Conservation (phyloP, 1,140 invertebrate species). For the Formica exsecta region DNA sequence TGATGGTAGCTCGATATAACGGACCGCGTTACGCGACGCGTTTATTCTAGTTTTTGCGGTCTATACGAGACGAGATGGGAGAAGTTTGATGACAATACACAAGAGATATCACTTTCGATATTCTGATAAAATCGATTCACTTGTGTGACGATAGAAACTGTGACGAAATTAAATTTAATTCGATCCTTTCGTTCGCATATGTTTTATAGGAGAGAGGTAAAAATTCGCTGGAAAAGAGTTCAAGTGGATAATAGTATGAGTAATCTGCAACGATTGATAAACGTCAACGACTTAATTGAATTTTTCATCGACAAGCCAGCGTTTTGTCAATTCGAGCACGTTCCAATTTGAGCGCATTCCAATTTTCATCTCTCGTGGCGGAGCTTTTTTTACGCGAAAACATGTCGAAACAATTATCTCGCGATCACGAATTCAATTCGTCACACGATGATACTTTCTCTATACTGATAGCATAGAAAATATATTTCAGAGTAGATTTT, state of each 20-base stretch:
- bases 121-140: conserved; percentile 11
- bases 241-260: conserved; percentile 33
- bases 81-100: conserved; percentile 18
- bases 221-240: not conserved
- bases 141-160: not conserved
- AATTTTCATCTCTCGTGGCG: conserved; percentile 33
- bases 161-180: conserved; percentile 31
- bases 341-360: conserved; percentile 45
- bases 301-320: conserved; percentile 49
- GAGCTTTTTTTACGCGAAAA: conserved; percentile 36
- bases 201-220: not conserved
- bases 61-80: not conserved
- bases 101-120: conserved; percentile 16
- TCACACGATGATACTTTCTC: conserved; percentile 21
- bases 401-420: conserved; percentile 49
- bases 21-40: conserved; percentile 1
- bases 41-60: conserved; percentile 49
- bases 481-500: conserved; percentile 6
- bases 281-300: conserved; percentile 47
- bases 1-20: conserved; percentile 6
- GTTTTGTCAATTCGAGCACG: conserved; percentile 49
- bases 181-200: not conserved
- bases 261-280: conserved; percentile 47
- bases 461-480: conserved; percentile 13
- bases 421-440: conserved; percentile 35